These are phyloP conservation scores for Dryococelus australis DNA, from an alignment of 2,888 invertebrate species.

Conservation along the genomic window DNA sequence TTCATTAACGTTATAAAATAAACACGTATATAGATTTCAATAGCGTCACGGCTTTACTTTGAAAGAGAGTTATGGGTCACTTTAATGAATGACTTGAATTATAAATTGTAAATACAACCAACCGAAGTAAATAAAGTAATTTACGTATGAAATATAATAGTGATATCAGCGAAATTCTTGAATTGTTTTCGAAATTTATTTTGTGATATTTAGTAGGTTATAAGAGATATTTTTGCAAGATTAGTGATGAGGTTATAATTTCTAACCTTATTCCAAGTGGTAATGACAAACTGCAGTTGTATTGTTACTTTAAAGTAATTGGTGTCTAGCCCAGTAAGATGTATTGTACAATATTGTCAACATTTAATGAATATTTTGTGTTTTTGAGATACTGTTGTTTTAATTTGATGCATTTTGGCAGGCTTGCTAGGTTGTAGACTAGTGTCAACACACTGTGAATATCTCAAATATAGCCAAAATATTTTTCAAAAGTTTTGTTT, in stretches of 20 bases:
- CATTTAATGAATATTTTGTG: no score
- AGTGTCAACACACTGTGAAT: no score
- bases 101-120: neutral
- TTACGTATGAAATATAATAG: neutral
- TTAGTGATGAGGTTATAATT: neutral
- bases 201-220: neutral
- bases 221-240: neutral
- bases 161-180: neutral
- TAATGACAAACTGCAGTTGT: neutral
- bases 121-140: neutral
- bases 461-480: no score
- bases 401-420: no score
- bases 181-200: neutral
- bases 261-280: neutral
- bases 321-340: no score
- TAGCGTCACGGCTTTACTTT: no score
- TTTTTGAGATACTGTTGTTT: no score
- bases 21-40: neutral
- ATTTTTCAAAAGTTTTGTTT: no score
- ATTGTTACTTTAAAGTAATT: neutral
- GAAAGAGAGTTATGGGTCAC: no score
- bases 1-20: conserved; percentile 38
- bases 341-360: no score
- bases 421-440: no score
- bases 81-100: no score